A percentile compares a stretch with the other conserved stretches of the same genome.
Conservation (phyloP, 64 coral and sea anemone genomes). For the Trachythela sp. region DNA sequence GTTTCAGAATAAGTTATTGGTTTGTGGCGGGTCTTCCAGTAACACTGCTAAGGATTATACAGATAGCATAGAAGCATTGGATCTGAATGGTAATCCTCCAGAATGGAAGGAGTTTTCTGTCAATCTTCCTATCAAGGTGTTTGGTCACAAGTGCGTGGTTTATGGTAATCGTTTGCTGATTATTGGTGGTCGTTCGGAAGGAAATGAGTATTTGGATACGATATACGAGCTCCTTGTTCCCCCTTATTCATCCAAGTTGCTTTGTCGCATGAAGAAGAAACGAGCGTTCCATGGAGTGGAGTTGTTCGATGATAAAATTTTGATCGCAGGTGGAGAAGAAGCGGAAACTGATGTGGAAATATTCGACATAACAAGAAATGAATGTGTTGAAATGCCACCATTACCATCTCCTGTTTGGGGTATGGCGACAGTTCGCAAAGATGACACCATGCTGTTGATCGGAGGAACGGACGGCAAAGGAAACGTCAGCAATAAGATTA, state of each 20-base stretch:
- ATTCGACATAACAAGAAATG: not conserved
- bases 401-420: not conserved
- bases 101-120: too few species aligned
- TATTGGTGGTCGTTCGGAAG: too few species aligned
- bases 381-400: too few species aligned
- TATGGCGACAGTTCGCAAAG: not conserved
- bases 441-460: not conserved
- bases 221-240: not conserved
- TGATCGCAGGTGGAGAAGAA: not conserved
- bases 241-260: too few species aligned
- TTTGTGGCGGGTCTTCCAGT: not conserved
- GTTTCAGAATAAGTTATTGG: not conserved
- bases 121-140: too few species aligned
- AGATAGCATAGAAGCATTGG: not conserved
- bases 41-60: not conserved
- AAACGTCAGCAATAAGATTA: not conserved
- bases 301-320: not conserved
- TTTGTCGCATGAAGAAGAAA: too few species aligned
- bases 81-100: too few species aligned
- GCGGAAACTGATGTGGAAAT: not conserved
- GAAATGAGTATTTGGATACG: not conserved
- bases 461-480: not conserved
- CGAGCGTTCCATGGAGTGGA: too few species aligned
- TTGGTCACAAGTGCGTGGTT: too few species aligned
- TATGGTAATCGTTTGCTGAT: too few species aligned